Percentiles rank a stretch among this genome's conserved stretches.
These are phyloP conservation scores for Ormyrus rosae DNA, from an alignment of 2,888 invertebrate species.

Conservation along the genomic window DNA sequence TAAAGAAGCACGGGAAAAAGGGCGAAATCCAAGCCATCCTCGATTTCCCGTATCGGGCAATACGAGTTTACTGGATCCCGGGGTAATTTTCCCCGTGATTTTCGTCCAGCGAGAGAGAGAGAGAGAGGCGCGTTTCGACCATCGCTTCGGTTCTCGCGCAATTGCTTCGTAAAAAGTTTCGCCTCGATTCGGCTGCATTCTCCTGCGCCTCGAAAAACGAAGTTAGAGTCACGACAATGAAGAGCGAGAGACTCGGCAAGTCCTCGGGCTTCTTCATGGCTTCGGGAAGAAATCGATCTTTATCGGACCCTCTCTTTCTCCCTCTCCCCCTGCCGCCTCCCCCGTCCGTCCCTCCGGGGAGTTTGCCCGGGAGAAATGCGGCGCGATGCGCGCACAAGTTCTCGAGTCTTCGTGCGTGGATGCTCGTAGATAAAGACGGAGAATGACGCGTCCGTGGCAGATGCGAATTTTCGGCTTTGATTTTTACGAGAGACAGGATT, in stretches of 20 bases:
- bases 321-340: conserved; percentile 19
- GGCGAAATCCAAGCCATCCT: conserved; percentile 8
- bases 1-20: neutral
- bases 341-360: conserved; percentile 39
- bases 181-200: conserved; percentile 46
- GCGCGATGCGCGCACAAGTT: neutral
- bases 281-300: conserved; percentile 51
- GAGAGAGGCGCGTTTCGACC: conserved; percentile 13
- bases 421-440: conserved; percentile 32
- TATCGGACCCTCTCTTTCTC: conserved; percentile 43
- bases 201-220: conserved; percentile 21
- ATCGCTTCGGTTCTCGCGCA: conserved; percentile 37
- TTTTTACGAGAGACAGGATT: too few relatives aligned
- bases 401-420: neutral
- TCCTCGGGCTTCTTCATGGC: conserved; percentile 17
- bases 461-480: too few relatives aligned
- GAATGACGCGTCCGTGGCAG: conserved; percentile 16
- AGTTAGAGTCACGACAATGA: conserved; percentile 45
- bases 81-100: conserved; percentile 45
- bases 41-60: conserved; percentile 31
- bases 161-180: conserved; percentile 62
- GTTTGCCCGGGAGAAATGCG: conserved; percentile 56
- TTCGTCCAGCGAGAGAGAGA: conserved; percentile 15
- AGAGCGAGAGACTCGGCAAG: conserved; percentile 7
- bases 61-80: conserved; percentile 15